Conservation (phyloP, 2,113 vertebrate genomes). For the Crotalus viridis region DNA sequence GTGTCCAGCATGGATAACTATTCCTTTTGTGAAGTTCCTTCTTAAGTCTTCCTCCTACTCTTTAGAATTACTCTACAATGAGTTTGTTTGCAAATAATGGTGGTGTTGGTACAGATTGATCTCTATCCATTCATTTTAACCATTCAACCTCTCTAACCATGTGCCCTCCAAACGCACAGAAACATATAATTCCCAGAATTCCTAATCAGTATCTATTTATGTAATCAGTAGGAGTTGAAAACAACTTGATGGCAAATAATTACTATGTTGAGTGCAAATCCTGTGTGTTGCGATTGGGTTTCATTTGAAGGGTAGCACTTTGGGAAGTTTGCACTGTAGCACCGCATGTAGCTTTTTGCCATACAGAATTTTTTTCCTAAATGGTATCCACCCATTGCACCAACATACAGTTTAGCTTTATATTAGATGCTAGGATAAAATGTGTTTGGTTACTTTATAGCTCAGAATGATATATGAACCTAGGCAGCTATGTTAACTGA, state of each 20-base stretch:
- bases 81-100: not conserved
- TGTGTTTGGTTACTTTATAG: not conserved
- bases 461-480: not conserved
- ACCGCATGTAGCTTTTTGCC: not conserved
- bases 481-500: not conserved
- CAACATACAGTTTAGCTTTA: not conserved
- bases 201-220: not conserved
- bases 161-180: not conserved
- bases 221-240: not conserved
- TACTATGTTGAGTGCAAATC: not conserved
- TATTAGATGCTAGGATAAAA: not conserved
- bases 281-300: not conserved
- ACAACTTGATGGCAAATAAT: not conserved
- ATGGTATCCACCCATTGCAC: not conserved
- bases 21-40: not conserved
- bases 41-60: not conserved
- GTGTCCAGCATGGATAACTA: not conserved
- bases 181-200: not conserved
- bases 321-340: not conserved
- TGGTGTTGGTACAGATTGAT: not conserved
- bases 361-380: not conserved
- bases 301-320: not conserved
- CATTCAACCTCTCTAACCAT: not conserved
- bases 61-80: not conserved
- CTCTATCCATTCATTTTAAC: not conserved